These are phyloP conservation scores for Phocoena sinus DNA, from an alignment of 2,113 vertebrate genomes.

Conservation along the genomic window DNA sequence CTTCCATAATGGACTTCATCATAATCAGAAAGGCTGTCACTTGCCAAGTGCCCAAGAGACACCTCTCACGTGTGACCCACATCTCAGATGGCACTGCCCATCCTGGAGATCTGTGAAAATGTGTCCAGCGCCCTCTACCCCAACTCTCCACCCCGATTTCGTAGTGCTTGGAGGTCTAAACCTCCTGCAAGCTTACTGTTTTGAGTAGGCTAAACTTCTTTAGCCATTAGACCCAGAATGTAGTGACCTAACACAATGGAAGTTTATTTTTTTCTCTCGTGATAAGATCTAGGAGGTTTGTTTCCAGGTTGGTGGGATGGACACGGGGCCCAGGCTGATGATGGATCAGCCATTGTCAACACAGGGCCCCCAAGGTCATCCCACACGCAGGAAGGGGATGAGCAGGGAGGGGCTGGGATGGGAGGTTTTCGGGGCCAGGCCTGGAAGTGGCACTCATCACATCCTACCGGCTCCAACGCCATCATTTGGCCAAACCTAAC, in stretches of 20 bases:
- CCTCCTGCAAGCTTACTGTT: neutral
- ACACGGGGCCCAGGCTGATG: neutral
- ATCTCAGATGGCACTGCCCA: rapidly evolving
- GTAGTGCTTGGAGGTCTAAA: neutral
- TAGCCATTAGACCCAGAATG: neutral
- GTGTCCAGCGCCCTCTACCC: rapidly evolving
- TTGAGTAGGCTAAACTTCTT: neutral
- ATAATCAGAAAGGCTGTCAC: neutral
- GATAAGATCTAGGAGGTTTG: neutral
- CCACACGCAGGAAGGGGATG: neutral
- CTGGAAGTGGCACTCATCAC: neutral
- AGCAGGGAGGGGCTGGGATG: neutral
- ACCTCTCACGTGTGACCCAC: rapidly evolving
- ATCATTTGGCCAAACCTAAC: neutral
- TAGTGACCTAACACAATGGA: neutral
- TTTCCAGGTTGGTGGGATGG: neutral
- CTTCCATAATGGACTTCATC: rapidly evolving
- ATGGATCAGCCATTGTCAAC: neutral
- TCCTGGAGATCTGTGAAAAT: neutral
- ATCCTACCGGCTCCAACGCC: neutral
- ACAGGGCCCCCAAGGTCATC: neutral
- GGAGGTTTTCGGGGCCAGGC: neutral
- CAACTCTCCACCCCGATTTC: neutral
- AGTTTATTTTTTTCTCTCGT: neutral
- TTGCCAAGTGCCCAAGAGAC: too few species aligned